Conservation (phyloP, 2,797 vertebrate species). For the Emys orbicularis region DNA sequence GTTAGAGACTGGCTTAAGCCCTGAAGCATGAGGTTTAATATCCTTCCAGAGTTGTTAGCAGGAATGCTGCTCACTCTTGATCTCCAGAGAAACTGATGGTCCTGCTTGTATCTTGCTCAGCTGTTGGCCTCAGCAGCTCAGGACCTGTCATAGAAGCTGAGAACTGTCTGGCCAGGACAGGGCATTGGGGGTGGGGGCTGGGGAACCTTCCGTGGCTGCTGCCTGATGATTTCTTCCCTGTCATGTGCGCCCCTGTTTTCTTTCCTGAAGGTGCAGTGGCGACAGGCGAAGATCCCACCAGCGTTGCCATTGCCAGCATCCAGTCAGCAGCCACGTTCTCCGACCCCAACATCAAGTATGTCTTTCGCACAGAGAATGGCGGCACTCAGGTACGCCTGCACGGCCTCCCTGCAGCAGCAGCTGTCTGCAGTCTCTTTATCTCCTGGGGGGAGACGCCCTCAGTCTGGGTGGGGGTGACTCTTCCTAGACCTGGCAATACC, state of each 20-base stretch:
- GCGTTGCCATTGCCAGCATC: slow-evolving; percentile 90
- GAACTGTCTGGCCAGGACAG: background rate
- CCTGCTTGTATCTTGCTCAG: background rate
- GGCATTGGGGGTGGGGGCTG: background rate
- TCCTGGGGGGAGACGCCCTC: no score
- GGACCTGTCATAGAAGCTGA: background rate
- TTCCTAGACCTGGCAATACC: background rate
- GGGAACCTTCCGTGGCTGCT: background rate
- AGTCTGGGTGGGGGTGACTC: background rate
- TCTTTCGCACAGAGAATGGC: slow-evolving; percentile 93
- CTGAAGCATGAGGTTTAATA: no score
- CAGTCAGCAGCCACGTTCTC: slow-evolving; percentile 92
- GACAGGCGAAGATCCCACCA: slow-evolving; percentile 91
- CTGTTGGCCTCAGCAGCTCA: background rate
- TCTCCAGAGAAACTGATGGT: background rate
- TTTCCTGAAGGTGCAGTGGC: slow-evolving; percentile 87
- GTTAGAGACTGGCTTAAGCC: no score
- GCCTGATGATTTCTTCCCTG: background rate
- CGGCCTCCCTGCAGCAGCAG: background rate
- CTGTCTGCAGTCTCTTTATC: background rate
- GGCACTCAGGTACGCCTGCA: slow-evolving; percentile 88
- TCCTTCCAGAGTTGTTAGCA: background rate
- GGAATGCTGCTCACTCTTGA: background rate
- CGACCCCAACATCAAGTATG: slow-evolving; percentile 94
- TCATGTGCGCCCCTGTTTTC: background rate